A percentile compares a stretch with the other conserved stretches of the same genome.
phyloP scores from a whole-genome alignment of 2,113 vertebrate species.

The Periophthalmus modestus region DNA sequence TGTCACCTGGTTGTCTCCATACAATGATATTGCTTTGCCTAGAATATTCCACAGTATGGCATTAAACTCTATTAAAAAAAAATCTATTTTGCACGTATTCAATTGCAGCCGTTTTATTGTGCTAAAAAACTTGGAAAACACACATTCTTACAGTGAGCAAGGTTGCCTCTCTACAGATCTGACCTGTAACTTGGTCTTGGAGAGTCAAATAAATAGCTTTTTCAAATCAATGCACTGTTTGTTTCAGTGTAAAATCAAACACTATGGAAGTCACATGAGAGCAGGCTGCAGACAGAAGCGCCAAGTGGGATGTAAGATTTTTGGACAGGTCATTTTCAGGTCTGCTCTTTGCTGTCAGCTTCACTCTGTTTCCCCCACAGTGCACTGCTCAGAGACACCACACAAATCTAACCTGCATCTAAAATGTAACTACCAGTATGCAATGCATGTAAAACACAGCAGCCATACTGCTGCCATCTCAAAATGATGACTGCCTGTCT shows the following conservation, averaged over 20 bases:
- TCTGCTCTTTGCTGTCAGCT: constrained; percentile 48
- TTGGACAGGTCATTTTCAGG: constrained; percentile 47
- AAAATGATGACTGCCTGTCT: neutral
- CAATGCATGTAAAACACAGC: neutral
- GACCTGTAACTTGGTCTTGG: too few relatives aligned
- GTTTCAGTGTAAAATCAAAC: constrained; percentile 30
- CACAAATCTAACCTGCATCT: constrained; percentile 23
- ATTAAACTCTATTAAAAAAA: too few relatives aligned
- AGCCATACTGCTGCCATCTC: neutral
- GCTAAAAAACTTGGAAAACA: too few relatives aligned
- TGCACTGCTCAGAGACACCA: constrained; percentile 28
- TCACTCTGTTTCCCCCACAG: constrained; percentile 38
- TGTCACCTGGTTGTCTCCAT: too few relatives aligned
- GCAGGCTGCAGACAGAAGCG: constrained; percentile 15
- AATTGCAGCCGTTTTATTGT: too few relatives aligned
- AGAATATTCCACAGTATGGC: too few relatives aligned
- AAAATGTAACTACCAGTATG: neutral
- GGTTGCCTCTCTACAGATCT: too few relatives aligned
- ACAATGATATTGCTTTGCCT: too few relatives aligned
- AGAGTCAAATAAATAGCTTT: neutral
- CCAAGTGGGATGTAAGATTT: constrained; percentile 19
- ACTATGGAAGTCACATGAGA: constrained; percentile 17
- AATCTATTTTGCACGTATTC: too few relatives aligned
- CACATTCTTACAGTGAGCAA: too few relatives aligned
- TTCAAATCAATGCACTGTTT: neutral